Evolutionary conservation across 53 echinoderm and acorn worm genomes (phyloP).

Genomic region (Crossaster papposus): DNA sequence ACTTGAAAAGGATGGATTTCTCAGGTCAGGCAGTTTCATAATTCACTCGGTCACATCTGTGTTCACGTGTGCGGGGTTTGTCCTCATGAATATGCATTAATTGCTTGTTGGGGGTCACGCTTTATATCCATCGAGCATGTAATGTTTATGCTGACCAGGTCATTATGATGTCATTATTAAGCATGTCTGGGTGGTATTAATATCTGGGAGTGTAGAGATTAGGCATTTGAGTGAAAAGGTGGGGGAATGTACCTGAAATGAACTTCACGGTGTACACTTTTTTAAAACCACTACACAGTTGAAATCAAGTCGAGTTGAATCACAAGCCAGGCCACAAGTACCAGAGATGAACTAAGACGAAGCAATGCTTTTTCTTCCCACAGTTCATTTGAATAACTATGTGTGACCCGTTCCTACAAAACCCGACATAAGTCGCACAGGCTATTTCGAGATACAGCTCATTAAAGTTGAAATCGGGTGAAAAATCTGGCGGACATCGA

Average conservation of each 20-base stretch:
- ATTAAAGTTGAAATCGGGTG: too few species aligned
- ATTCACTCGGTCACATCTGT: not conserved
- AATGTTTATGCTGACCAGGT: not conserved
- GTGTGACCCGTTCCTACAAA: too few species aligned
- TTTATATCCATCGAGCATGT: not conserved
- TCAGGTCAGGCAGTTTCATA: not conserved
- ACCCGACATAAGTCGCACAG: too few species aligned
- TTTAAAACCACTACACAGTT: not conserved
- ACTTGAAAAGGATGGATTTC: not conserved
- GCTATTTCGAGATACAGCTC: too few species aligned
- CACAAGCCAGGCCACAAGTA: too few species aligned
- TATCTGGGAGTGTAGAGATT: not conserved
- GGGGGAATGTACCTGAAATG: not conserved
- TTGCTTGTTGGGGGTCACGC: conserved; percentile 1
- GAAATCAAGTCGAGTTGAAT: too few species aligned
- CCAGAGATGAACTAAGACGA: too few species aligned
- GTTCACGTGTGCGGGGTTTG: not conserved
- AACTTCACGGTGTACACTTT: too few species aligned
- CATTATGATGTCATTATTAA: not conserved
- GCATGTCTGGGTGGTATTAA: not conserved
- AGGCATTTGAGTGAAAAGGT: not conserved
- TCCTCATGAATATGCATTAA: not conserved
- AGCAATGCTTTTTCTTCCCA: not conserved
- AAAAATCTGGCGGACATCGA: too few species aligned
- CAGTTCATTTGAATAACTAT: not conserved